Evolutionary conservation across 2,888 invertebrate genomes (phyloP).

Genomic region (Capitulum mitella): DNA sequence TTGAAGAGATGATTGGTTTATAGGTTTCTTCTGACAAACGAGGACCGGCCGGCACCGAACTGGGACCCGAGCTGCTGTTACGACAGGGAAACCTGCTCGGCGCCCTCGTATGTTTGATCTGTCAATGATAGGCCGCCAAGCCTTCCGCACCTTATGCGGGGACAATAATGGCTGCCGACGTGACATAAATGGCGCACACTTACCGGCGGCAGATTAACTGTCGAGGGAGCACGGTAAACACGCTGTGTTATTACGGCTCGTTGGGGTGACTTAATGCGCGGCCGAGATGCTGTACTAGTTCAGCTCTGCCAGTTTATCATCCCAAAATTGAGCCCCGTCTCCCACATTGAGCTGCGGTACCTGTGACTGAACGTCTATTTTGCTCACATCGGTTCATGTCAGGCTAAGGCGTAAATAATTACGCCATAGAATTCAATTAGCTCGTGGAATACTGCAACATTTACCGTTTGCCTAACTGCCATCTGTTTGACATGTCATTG

Average conservation of each 20-base stretch:
- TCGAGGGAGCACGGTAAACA: neutral
- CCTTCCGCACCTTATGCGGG: neutral
- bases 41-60: too few species aligned
- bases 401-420: neutral
- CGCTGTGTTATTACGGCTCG: neutral
- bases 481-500: neutral
- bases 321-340: neutral
- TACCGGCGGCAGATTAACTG: neutral
- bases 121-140: too few species aligned
- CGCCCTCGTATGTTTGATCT: too few species aligned
- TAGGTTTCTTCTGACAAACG: neutral
- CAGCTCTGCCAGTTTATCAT: neutral
- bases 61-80: neutral
- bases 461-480: neutral
- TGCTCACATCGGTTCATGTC: neutral
- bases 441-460: neutral
- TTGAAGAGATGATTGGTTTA: slow-evolving; percentile 20
- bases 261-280: neutral
- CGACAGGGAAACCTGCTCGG: too few species aligned
- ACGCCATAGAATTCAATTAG: slow-evolving; percentile 15
- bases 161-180: slow-evolving; percentile 4
- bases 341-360: neutral
- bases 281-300: neutral
- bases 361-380: neutral
- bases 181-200: neutral